Base-by-base conservation (phyloP, 2,888 invertebrate genomes). In the Fabriciana adippe region DNA sequence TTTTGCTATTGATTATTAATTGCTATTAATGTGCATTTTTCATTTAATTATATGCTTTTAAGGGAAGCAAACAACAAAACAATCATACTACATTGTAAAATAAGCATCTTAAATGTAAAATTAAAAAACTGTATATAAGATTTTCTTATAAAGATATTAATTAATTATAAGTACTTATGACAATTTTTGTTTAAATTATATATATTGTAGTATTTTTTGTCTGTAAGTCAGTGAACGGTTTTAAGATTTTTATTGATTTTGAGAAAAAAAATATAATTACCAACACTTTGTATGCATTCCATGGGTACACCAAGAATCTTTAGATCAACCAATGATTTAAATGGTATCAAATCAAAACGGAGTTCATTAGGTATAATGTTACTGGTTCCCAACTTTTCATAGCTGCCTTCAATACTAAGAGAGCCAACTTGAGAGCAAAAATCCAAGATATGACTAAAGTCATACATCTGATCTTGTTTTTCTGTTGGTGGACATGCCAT, bases 391-490 rank as follows among this genome's bases (percentile, higher is more conserved):
- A 97, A 94, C 53, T 94, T 93, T 67, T 94, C 93, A 35, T 93
- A 90, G 75, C 94, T 95, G 2, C 97, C 97, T 79, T 92, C 93
- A 6, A 98, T 94, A 74, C 93, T 93, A 14, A 97, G 85, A 26
- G 93, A 93, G 21, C 94, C 94, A 35, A 98, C 88, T 80, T 97
- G 96, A 0, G 95, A 95, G 83, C 96, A 96, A 80, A 97, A 97
- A 86, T 99, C 99, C 64, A 99, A 85, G 1, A 98, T 95, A 79
- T 98, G 97, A 72, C 98, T 97, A 77, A 99, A 96, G 88, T 99
- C 98, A 78, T 95, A 96, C 85, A 95, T 95, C 75, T 95, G 95
- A 77, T 97, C 97, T 31, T 94, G 93, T 71, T 95, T 95, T 80
- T 97, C 97, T 68, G 94, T 93, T 2, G 95, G 93, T 0, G 98